These are phyloP conservation scores for Petrolisthes cinctipes DNA, from an alignment of 2,888 invertebrate genomes.

Conservation along the genomic window DNA sequence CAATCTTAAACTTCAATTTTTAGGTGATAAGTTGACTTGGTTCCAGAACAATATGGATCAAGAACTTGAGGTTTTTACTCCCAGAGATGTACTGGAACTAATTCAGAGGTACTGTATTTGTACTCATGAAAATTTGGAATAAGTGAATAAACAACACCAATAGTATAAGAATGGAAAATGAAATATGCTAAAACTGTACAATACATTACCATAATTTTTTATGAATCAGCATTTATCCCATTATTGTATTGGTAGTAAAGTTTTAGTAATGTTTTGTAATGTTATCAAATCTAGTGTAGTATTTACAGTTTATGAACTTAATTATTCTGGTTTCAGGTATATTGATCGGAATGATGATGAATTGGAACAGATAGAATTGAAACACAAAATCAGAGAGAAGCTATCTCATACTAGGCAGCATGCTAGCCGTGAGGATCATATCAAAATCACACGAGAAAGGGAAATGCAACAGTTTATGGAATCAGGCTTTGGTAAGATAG, in stretches of 20 bases:
- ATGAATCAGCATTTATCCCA: too few species aligned
- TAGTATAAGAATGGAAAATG: too few species aligned
- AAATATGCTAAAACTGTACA: too few species aligned
- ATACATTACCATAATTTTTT: too few species aligned
- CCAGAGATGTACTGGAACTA: conserved; percentile 30
- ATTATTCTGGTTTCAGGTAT: conserved; percentile 70
- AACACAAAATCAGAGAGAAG: conserved; percentile 82
- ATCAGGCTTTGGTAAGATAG: conserved; percentile 76
- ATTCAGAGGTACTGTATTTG: conserved; percentile 34
- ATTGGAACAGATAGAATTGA: conserved; percentile 81
- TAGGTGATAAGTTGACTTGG: conserved; percentile 52
- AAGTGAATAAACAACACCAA: too few species aligned
- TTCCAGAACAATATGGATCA: conserved; percentile 46
- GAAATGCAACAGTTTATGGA: conserved; percentile 82
- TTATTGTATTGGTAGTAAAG: too few species aligned
- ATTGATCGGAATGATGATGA: conserved; percentile 81
- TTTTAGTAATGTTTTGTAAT: background rate
- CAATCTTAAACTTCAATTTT: conserved; percentile 45
- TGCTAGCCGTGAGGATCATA: conserved; percentile 82
- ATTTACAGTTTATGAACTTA: too few species aligned
- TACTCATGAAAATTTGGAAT: conserved; percentile 3
- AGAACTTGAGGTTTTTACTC: conserved; percentile 19
- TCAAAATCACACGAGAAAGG: conserved; percentile 81
- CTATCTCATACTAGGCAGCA: conserved; percentile 79
- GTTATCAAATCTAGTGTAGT: too few species aligned